Base-by-base conservation (phyloP, 2,113 vertebrate genomes). In the Pagrus major region DNA sequence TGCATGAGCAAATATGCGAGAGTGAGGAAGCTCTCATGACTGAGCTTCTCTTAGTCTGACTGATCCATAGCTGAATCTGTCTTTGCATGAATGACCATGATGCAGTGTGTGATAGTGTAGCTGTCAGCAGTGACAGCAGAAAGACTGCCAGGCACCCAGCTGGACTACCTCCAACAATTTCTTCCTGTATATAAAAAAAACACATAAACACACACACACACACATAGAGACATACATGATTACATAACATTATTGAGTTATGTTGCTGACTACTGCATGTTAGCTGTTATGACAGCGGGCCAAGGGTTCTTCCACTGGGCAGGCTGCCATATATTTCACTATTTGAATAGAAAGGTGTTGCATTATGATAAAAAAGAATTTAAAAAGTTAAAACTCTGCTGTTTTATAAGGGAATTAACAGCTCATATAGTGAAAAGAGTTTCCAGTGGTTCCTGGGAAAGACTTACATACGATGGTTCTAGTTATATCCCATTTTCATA, bases 31-130 rank as follows among this genome's bases (percentile, higher is more conserved):
- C 39, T 80, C 73, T 76, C 52, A 18, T 80, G 78, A 80, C 81
- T 75, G 76, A 86, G 85, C 72, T 87, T 64, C 55, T 79, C 54
- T 65, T 56, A 75, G 77, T 81, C 54, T 55, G 42, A 71, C 67
- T 89, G 90, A 90, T 87, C 83, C 89, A 86, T 51, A 83, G 81
- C 59, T 60, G 74, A 91, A 76, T 83, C 84, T 55, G 58, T 86
- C 79, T 86, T 70, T 89, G 86, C 85, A 86, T 91, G 87, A 84
- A 83, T 87, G 76, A 88, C 55, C 85, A 88, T 80, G 77, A 88
- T 85, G 71, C 79, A 83, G 77, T 71, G 54, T 81, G 87, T 69
- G 83, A 61, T 74, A 81, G 73, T 80, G 77, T 79, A 81, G 81
- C 84, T 81, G 77, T 88, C 81, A 85, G 69, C 56, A 69, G 71